Conservation (phyloP, 2,797 vertebrate species). For the Vespertilio murinus region DNA sequence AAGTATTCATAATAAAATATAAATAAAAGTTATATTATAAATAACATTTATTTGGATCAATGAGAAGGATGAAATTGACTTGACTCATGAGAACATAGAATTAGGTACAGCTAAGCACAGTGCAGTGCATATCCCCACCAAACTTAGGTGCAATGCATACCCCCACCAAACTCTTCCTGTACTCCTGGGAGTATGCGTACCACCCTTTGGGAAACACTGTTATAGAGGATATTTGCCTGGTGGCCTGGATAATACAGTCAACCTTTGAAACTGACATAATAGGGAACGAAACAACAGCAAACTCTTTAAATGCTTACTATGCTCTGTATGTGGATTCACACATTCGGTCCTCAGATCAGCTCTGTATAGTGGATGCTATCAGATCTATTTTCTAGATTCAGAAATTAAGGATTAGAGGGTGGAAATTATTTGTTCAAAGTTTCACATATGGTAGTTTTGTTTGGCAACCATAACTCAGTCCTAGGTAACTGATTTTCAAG, state of each 20-base stretch:
- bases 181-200: too few species aligned
- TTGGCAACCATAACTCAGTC: neutral
- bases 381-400: neutral
- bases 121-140: too few species aligned
- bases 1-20: too few species aligned
- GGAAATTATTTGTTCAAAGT: neutral
- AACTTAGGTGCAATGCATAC: too few species aligned
- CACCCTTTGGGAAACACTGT: too few species aligned
- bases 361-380: neutral
- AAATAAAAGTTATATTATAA: too few species aligned
- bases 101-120: too few species aligned
- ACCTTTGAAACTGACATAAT: neutral
- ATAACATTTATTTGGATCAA: too few species aligned
- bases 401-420: constrained; percentile 3
- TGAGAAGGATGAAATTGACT: too few species aligned
- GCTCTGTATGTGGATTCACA: neutral
- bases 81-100: too few species aligned
- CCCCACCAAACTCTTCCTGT: too few species aligned
- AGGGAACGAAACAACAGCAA: neutral
- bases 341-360: neutral
- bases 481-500: neutral
- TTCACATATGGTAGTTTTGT: neutral
- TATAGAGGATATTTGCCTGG: neutral
- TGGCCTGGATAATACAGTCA: neutral
- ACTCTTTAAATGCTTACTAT: neutral